Evolutionary conservation across 2,888 invertebrate species (phyloP), one percentile per base, ranked within the genome.

Genomic region (Cheilosia variabilis): DNA sequence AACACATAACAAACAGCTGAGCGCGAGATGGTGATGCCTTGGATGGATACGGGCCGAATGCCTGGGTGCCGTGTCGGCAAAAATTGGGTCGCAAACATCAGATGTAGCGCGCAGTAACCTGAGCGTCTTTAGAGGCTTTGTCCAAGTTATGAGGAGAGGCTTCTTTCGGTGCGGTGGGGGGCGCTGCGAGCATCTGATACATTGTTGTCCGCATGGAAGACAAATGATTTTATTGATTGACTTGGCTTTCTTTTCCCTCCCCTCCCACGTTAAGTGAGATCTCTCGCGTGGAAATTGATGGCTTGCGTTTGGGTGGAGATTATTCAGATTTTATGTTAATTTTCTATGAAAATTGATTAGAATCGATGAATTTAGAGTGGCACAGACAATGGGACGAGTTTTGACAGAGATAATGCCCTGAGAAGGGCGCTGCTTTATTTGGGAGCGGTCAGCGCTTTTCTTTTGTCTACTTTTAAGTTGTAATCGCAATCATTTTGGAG

Each of bases 51-150:
- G 45, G 62, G 6, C 53, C 62, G 55, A 60, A 66, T 62, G 58
- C 34, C 34, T 66, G 57, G 47, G 50, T 81, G 81, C 69, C 68
- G 77, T 73, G 73, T 83, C 78, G 66, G 58, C 13, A 34, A 52
- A 83, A 83, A 79, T 83, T 83, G 68, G 83, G 83, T 83, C 83
- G 79, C 79, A 45, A 72, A 50, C 71, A 66, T 37, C 66, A 72
- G 77, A 82, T 24, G 65, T 71, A 69, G 43, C 37, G 66, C 52
- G 65, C 63, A 77, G 81, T 65, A 81, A 81, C 62, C 50, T 69
- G 69, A 71, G 69, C 65, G 53, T 69, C 81, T 81, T 63, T 19
- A 45, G 22, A 58, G 45, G 66, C 66, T 79, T 58, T 66, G 58
- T 41, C 63, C 47, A 27, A 27, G 27, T 1, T 27, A 27, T 27